These are phyloP conservation scores for Pogoniulus pusillus DNA, from an alignment of 2,797 vertebrate genomes.

Conservation along the genomic window DNA sequence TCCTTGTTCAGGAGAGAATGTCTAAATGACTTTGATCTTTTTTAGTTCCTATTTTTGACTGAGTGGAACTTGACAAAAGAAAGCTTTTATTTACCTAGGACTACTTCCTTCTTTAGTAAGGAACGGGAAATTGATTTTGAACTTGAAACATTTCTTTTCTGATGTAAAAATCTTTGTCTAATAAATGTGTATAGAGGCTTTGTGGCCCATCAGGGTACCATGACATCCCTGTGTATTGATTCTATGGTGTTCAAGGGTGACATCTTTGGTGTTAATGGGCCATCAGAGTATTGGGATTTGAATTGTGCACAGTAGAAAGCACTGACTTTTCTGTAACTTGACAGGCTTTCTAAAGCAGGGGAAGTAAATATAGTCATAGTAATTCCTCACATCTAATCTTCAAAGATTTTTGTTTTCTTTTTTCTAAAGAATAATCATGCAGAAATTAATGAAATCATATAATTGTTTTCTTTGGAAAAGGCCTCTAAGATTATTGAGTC, in stretches of 20 bases:
- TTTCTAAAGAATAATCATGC: neutral
- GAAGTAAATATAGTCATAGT: neutral
- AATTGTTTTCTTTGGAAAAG: too few species aligned
- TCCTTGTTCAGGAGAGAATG: neutral
- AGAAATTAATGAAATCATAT: neutral
- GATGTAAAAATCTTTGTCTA: conserved; percentile 69
- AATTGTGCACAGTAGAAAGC: conserved; percentile 50
- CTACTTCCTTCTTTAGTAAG: conserved; percentile 71
- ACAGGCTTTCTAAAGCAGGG: conserved; percentile 49
- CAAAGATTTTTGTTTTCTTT: neutral
- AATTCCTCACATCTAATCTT: neutral
- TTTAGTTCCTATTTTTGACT: conserved; percentile 49
- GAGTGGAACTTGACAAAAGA: conserved; percentile 57
- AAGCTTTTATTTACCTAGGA: conserved; percentile 56
- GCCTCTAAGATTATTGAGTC: too few species aligned
- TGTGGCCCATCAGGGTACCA: conserved; percentile 76
- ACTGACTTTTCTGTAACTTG: conserved; percentile 53
- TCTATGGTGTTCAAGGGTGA: conserved; percentile 73
- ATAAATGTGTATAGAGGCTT: conserved; percentile 62
- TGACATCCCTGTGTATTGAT: conserved; percentile 79
- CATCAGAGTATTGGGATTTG: conserved; percentile 66
- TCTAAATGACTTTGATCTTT: conserved; percentile 33
- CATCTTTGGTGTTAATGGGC: conserved; percentile 71
- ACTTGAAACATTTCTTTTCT: conserved; percentile 62
- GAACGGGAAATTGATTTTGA: conserved; percentile 75